These are phyloP conservation scores for Eumaeus atala DNA, from an alignment of 1,140 invertebrate genomes.

Conservation along the genomic window DNA sequence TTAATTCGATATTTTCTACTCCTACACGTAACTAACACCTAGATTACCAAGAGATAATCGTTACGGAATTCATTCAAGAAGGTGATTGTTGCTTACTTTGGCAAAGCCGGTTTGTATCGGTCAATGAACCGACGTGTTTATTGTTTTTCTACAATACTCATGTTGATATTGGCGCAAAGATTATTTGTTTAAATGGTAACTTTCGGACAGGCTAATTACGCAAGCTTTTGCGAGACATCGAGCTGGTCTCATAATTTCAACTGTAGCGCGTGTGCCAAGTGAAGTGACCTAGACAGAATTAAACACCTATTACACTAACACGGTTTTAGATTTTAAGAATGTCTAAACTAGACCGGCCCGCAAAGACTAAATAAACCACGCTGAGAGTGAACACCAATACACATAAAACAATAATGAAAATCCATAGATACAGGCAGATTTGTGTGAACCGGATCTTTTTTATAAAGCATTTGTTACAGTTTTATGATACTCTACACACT, in stretches of 20 bases:
- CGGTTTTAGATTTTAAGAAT: background rate
- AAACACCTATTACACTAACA: slow-evolving; percentile 5
- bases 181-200: slow-evolving; percentile 67
- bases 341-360: background rate
- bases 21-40: too few species aligned
- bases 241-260: too few species aligned
- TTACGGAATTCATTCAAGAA: slow-evolving; percentile 38
- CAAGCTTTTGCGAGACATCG: background rate
- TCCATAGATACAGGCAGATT: background rate
- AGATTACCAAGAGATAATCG: slow-evolving; percentile 2
- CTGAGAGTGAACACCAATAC: too few species aligned
- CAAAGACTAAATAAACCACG: too few species aligned
- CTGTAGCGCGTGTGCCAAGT: background rate
- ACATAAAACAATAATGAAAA: too few species aligned
- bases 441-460: background rate
- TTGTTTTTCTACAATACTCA: slow-evolving; percentile 59
- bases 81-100: slow-evolving; percentile 64
- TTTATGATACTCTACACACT: slow-evolving; percentile 15
- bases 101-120: slow-evolving; percentile 51
- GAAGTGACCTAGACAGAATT: slow-evolving; percentile 1
- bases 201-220: slow-evolving; percentile 31
- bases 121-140: slow-evolving; percentile 59
- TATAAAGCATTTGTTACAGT: slow-evolving; percentile 1
- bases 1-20: too few species aligned
- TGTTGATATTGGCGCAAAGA: slow-evolving; percentile 65